These are phyloP conservation scores for Chrysotoxum bicinctum DNA, from an alignment of 2,888 invertebrate genomes.

Conservation along the genomic window DNA sequence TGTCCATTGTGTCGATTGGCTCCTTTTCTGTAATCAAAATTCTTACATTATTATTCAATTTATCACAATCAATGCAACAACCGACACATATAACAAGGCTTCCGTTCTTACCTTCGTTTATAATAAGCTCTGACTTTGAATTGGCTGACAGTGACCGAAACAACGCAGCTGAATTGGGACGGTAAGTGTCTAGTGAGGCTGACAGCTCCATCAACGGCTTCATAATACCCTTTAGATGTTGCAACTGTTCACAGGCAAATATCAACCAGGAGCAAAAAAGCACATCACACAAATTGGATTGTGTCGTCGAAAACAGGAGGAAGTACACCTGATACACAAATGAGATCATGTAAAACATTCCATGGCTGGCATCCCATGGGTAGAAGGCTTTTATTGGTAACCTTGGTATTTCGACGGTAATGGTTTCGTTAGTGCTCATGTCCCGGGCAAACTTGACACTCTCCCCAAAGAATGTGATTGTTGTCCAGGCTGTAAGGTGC, in stretches of 20 bases:
- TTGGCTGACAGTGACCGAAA: slow-evolving; percentile 84
- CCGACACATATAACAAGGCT: neutral
- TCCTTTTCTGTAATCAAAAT: slow-evolving; percentile 81
- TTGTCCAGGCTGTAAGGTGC: slow-evolving; percentile 86
- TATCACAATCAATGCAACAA: neutral
- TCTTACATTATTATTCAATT: slow-evolving; percentile 3
- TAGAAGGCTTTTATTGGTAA: slow-evolving; percentile 90
- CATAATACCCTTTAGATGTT: slow-evolving; percentile 93
- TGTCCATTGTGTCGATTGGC: slow-evolving; percentile 84
- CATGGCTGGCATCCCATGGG: slow-evolving; percentile 89
- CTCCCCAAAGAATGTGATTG: slow-evolving; percentile 90
- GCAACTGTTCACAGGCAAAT: slow-evolving; percentile 92
- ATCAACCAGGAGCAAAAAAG: slow-evolving; percentile 93
- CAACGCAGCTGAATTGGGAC: slow-evolving; percentile 87
- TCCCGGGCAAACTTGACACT: slow-evolving; percentile 86
- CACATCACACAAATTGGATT: slow-evolving; percentile 86
- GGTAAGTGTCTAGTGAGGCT: slow-evolving; percentile 89
- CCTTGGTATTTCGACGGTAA: slow-evolving; percentile 87
- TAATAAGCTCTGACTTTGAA: slow-evolving; percentile 81
- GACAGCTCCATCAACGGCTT: slow-evolving; percentile 93
- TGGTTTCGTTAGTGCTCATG: slow-evolving; percentile 88
- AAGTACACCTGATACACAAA: slow-evolving; percentile 88
- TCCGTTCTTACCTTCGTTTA: slow-evolving; percentile 79
- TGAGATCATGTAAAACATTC: slow-evolving; percentile 86
- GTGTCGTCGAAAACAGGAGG: slow-evolving; percentile 85